Conservation (phyloP, 2,797 vertebrate species). For the Antennarius maculatus region DNA sequence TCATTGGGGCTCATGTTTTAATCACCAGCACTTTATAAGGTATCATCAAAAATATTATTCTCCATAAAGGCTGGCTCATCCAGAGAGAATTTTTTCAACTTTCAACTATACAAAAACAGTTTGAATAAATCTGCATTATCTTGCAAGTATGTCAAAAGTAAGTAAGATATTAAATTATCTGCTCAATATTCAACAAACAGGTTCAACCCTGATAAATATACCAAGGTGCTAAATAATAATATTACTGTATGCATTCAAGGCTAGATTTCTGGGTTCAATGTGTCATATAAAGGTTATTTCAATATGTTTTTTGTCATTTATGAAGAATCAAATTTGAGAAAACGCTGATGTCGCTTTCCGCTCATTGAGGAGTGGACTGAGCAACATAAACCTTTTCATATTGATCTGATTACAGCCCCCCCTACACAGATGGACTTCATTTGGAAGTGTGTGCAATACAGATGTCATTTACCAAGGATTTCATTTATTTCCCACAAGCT, state of each 20-base stretch:
- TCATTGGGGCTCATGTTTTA: too few species aligned
- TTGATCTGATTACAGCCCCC: slow-evolving; percentile 54
- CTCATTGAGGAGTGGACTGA: not conserved
- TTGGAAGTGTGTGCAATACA: slow-evolving; percentile 48
- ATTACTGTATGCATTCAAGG: not conserved
- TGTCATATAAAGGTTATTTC: not conserved
- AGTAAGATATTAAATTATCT: not conserved
- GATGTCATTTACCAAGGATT: slow-evolving; percentile 70
- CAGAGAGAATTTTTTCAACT: too few species aligned
- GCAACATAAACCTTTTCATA: slow-evolving; percentile 34
- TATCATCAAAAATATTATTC: too few species aligned
- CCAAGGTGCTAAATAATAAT: not conserved
- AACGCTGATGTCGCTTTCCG: slow-evolving; percentile 4
- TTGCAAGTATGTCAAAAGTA: not conserved
- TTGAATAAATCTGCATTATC: too few species aligned
- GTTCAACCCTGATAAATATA: not conserved
- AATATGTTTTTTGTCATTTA: not conserved
- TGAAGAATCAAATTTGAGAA: not conserved
- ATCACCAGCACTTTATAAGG: too few species aligned
- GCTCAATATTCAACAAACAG: not conserved
- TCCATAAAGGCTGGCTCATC: too few species aligned
- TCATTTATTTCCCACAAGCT: slow-evolving; percentile 71
- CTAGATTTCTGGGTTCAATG: not conserved
- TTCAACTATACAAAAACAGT: too few species aligned
- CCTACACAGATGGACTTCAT: slow-evolving; percentile 52